These are phyloP conservation scores for Listronotus bonariensis DNA, from an alignment of 1,140 invertebrate species.

Conservation along the genomic window DNA sequence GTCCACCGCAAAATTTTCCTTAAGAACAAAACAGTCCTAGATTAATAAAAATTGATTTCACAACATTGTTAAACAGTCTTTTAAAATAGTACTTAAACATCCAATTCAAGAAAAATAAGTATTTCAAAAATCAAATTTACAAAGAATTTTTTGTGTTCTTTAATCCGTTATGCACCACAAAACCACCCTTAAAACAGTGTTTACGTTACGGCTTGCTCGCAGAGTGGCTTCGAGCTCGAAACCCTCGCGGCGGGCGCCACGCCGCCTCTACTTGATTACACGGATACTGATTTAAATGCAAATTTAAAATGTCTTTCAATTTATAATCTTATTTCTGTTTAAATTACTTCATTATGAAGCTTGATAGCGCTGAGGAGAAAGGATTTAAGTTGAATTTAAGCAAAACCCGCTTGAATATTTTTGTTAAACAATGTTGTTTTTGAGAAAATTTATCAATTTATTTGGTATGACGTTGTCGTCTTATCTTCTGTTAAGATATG, in stretches of 20 bases:
- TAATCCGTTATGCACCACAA: slow-evolving; percentile 23
- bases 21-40: no score
- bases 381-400: slow-evolving; percentile 27
- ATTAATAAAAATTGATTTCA: no score
- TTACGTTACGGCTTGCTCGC: slow-evolving; percentile 27
- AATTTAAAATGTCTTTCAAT: slow-evolving; percentile 55
- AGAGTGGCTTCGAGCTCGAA: slow-evolving; percentile 12
- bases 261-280: slow-evolving; percentile 49
- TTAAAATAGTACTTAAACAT: no score
- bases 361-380: slow-evolving; percentile 42
- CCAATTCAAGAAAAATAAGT: no score
- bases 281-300: slow-evolving; percentile 55
- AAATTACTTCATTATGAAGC: slow-evolving; percentile 54
- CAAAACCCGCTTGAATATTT: neutral
- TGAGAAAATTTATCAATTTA: no score
- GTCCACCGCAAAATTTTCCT: no score
- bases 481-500: no score
- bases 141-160: slow-evolving; percentile 3
- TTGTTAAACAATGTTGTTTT: no score
- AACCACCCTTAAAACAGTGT: slow-evolving; percentile 24
- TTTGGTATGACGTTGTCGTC: no score
- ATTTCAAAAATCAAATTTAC: no score
- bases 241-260: slow-evolving; percentile 12
- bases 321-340: slow-evolving; percentile 55
- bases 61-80: no score